Conservation (phyloP, 37 sponge, comb jelly and placozoan genomes). For the Cladorhizidae sp. region DNA sequence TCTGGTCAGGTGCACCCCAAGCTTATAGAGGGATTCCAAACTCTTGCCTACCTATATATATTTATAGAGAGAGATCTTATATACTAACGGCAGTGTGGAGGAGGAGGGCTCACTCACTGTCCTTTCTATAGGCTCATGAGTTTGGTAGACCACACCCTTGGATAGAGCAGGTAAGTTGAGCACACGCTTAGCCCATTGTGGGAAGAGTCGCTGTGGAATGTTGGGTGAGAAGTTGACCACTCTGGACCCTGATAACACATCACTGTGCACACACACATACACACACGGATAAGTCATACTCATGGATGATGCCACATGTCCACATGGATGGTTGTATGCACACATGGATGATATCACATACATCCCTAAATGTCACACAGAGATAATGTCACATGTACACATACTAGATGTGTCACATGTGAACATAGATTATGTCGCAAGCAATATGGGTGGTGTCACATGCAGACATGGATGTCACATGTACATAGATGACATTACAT, state of each 20-base stretch:
- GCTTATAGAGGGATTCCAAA: slow-evolving; percentile 58
- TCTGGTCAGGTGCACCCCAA: slow-evolving; percentile 63
- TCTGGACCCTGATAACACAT: slow-evolving; percentile 16
- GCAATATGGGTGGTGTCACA: no score
- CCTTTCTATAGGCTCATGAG: slow-evolving; percentile 43
- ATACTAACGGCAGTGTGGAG: neutral
- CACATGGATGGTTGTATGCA: no score
- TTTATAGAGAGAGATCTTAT: neutral
- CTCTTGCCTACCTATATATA: slow-evolving; percentile 46
- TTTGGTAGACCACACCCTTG: slow-evolving; percentile 60
- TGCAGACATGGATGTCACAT: no score
- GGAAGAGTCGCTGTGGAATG: slow-evolving; percentile 43
- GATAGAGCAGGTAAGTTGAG: slow-evolving; percentile 48
- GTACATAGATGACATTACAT: no score
- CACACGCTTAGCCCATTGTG: slow-evolving; percentile 60
- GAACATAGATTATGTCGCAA: no score
- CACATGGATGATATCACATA: no score
- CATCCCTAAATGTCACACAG: no score
- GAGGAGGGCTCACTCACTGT: slow-evolving; percentile 35
- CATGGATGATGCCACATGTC: no score
- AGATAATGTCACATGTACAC: no score
- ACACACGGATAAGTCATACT: no score
- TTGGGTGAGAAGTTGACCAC: slow-evolving; percentile 52
- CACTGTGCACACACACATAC: no score
- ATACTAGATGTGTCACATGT: no score